These are phyloP conservation scores for Laticauda colubrina DNA, from an alignment of 2,113 vertebrate genomes.

Conservation along the genomic window DNA sequence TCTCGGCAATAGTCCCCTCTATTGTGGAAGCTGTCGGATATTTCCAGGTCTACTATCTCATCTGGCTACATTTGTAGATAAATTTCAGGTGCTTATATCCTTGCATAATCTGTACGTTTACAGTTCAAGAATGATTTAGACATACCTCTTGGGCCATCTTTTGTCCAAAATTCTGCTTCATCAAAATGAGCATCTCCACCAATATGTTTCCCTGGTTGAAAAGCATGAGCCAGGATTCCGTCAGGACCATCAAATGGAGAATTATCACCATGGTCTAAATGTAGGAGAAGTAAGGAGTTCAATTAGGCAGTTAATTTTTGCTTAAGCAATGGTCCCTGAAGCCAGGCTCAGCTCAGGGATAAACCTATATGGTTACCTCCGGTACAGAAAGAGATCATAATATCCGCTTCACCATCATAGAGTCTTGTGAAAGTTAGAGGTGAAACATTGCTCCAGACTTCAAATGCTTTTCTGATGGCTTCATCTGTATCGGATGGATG, in stretches of 20 bases:
- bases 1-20: not conserved
- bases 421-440: constrained; percentile 77
- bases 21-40: not conserved
- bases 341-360: not conserved
- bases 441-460: constrained; percentile 80
- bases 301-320: not conserved
- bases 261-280: constrained; percentile 81
- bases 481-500: constrained; percentile 66
- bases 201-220: constrained; percentile 79
- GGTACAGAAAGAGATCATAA: constrained; percentile 80
- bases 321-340: not conserved
- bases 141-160: not conserved
- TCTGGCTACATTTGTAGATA: not conserved
- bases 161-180: constrained; percentile 83
- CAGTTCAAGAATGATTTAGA: not conserved
- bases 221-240: constrained; percentile 87
- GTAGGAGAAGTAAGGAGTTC: not conserved
- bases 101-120: not conserved
- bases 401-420: constrained; percentile 74
- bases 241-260: constrained; percentile 89
- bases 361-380: not conserved
- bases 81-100: not conserved
- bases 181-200: constrained; percentile 91
- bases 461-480: constrained; percentile 74
- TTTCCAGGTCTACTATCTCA: not conserved